phyloP scores from a whole-genome alignment of 1,140 invertebrate genomes.

The Nephotettix cincticeps region DNA sequence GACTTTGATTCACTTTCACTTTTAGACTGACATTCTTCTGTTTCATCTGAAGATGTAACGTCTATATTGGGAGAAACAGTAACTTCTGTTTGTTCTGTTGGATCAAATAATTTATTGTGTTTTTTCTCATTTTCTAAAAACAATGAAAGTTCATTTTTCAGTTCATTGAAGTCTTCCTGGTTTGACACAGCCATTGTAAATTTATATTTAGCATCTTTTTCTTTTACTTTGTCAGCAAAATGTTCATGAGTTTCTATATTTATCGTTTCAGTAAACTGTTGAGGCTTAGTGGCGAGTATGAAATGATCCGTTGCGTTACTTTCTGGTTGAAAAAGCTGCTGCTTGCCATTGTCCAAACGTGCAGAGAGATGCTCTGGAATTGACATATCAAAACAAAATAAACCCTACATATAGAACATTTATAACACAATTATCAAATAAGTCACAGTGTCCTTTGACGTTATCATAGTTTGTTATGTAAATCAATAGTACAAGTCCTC shows the following conservation, averaged over 20 bases:
- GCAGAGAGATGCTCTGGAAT: too few relatives aligned
- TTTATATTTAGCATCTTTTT: not conserved
- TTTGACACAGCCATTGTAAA: slow-evolving; percentile 3
- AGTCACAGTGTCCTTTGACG: too few relatives aligned
- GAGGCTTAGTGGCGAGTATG: too few relatives aligned
- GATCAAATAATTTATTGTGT: not conserved
- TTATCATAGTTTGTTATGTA: too few relatives aligned
- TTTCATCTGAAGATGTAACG: slow-evolving; percentile 14
- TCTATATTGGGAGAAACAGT: not conserved
- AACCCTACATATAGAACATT: too few relatives aligned
- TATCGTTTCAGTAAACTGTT: too few relatives aligned
- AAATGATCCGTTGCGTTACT: too few relatives aligned
- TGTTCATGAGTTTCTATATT: not conserved
- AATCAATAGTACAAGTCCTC: too few relatives aligned
- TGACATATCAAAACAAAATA: too few relatives aligned
- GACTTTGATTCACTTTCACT: slow-evolving; percentile 8
- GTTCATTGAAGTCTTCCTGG: not conserved
- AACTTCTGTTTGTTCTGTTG: not conserved
- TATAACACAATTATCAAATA: too few relatives aligned
- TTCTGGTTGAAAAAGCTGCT: too few relatives aligned
- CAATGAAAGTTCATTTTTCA: not conserved
- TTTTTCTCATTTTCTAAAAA: slow-evolving; percentile 1
- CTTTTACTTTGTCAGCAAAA: not conserved
- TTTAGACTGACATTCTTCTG: not conserved
- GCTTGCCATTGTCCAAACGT: too few relatives aligned